Evolutionary conservation across 2,888 invertebrate species (phyloP), one percentile per base, ranked within the genome.

Genomic region (Ormyrus thymus): DNA sequence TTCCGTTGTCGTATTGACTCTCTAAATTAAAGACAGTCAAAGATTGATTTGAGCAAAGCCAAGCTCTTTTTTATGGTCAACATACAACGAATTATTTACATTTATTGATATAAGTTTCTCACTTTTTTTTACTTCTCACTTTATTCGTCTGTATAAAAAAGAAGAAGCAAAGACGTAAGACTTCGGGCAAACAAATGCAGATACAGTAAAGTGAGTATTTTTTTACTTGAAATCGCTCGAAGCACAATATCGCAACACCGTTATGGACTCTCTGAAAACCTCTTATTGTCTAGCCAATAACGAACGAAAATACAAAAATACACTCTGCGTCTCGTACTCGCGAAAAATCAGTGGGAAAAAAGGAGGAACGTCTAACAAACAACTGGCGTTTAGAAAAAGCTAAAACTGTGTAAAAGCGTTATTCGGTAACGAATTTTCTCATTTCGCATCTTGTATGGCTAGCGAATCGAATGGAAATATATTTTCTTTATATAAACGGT

Each of bases 51-150:
- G 15, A 70, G 58, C 69, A 29, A 13, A 69, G 51, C 56, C 8
- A 74, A 74, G 74, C 74, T 70, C 69, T 58, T 50, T 51, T 71
- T 50, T 65, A 64, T 66, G 61, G 55, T 70, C 56, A 72, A 75
- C 53, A 71, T 71, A 76, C 75, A 79, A 45, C 50, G 55, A 75
- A 71, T 66, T 79, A 79, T 71, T 79, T 79, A 79, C 79, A 79
- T 74, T 56, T 79, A 79, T 71, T 61, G 71, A 72, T 72, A 72
- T 78, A 75, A 75, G 68, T 80, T 78, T 78, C 76, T 73, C 80
- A 76, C 72, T 72, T 81, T 78, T 78, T 29, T 29, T 29, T 61
- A 10, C 55, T 66, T 72, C 65, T 76, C 51, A 68, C 64, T 77
- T 78, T 59, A 64, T 76, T 78, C 56, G 45, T 64, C 48, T 71